Evolutionary conservation across 2,888 invertebrate species (phyloP).

Genomic region (Drosophila mettleri): DNA sequence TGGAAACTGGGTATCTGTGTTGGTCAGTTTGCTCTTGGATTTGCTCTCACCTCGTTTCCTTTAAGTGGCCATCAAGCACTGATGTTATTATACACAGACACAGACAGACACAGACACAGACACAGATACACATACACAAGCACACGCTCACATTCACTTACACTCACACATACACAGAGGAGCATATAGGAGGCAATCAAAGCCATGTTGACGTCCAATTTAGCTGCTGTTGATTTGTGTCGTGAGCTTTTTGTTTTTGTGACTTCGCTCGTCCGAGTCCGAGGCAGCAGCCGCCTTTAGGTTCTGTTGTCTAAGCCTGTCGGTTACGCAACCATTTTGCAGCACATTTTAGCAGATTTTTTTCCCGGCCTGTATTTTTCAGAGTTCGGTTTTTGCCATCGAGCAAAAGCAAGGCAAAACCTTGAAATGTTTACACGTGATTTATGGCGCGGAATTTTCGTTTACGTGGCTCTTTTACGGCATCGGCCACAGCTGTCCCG

Average conservation of each 20-base stretch:
- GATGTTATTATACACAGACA: conserved; percentile 18
- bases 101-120: neutral
- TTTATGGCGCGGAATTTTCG: conserved; percentile 75
- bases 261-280: conserved; percentile 33
- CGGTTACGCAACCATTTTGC: conserved; percentile 66
- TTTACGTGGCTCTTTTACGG: conserved; percentile 49
- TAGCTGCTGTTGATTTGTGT: conserved; percentile 73
- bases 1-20: conserved; percentile 19
- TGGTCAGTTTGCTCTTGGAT: conserved; percentile 38
- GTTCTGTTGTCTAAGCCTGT: conserved; percentile 36
- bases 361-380: conserved; percentile 15
- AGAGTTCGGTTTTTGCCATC: conserved; percentile 32
- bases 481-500: conserved; percentile 7
- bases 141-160: no score
- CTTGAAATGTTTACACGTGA: conserved; percentile 65
- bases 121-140: conserved; percentile 24
- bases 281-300: conserved; percentile 34
- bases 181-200: conserved; percentile 59
- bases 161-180: conserved; percentile 20
- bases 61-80: conserved; percentile 39
- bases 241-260: conserved; percentile 35
- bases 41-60: conserved; percentile 27
- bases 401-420: conserved; percentile 22
- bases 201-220: conserved; percentile 76
- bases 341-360: conserved; percentile 22